Conservation (phyloP, 2,113 vertebrate species). For the Limnothrissa miodon region DNA sequence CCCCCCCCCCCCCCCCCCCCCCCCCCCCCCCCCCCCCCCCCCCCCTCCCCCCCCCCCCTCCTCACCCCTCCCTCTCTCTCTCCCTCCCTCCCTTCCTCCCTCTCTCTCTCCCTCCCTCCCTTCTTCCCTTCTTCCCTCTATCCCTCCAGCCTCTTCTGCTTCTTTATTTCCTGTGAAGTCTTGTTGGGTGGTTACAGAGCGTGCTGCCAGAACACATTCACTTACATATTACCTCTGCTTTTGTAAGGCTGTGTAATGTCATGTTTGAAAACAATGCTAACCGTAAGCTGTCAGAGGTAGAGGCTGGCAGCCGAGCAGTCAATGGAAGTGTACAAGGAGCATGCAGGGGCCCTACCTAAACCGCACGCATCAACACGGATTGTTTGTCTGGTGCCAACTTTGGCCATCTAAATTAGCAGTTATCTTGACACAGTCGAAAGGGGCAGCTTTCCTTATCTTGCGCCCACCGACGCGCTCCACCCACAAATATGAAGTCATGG, state of each 20-base stretch:
- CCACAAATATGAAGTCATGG: neutral
- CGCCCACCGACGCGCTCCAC: neutral
- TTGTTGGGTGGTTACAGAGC: conserved; percentile 66
- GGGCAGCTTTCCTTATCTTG: neutral
- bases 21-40: conserved; percentile 33
- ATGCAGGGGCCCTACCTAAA: conserved; percentile 36
- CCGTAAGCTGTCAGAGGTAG: conserved; percentile 60
- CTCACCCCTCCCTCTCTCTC: conserved; percentile 56
- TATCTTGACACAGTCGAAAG: neutral
- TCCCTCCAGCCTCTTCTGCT: neutral
- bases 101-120: conserved; percentile 49
- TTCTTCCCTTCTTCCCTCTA: conserved; percentile 32
- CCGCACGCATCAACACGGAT: neutral
- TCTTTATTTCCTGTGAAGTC: conserved; percentile 65
- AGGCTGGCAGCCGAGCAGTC: conserved; percentile 43
- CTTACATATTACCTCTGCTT: conserved; percentile 65
- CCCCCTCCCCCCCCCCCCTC: conserved; percentile 39
- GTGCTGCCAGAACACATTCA: conserved; percentile 66
- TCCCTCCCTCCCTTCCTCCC: conserved; percentile 54
- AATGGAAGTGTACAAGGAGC: conserved; percentile 38
- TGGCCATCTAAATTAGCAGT: neutral
- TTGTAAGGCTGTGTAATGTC: conserved; percentile 67
- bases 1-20: conserved; percentile 53
- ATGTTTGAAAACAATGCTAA: conserved; percentile 60
- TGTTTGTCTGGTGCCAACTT: neutral